These are phyloP conservation scores for Tiphia femorata DNA, from an alignment of 2,888 invertebrate species.

Conservation along the genomic window DNA sequence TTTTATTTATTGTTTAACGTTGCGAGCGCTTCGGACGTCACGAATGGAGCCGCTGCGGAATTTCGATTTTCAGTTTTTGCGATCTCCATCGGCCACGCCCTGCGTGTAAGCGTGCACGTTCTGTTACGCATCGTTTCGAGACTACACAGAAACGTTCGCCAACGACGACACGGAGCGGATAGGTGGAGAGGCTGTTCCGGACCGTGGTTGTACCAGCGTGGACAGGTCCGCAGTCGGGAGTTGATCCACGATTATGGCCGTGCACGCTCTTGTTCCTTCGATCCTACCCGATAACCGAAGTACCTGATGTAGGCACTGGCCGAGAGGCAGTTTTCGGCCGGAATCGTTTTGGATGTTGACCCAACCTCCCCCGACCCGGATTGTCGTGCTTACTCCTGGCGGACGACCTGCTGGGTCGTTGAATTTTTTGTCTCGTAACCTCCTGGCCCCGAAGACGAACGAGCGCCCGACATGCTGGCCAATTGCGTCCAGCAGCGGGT, in stretches of 20 bases:
- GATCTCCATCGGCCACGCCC: slow-evolving; percentile 9
- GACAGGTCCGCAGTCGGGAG: slow-evolving; percentile 49
- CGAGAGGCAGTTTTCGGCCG: slow-evolving; percentile 46
- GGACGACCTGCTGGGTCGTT: slow-evolving; percentile 40
- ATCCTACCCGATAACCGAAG: slow-evolving; percentile 53
- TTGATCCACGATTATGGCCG: slow-evolving; percentile 61
- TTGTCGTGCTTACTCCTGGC: slow-evolving; percentile 28
- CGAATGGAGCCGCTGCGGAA: too few species aligned
- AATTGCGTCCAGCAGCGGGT: too few species aligned
- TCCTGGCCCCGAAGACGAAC: slow-evolving; percentile 14
- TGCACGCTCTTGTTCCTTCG: slow-evolving; percentile 54
- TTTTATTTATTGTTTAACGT: too few species aligned
- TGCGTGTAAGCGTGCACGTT: slow-evolving; percentile 16
- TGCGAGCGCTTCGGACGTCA: too few species aligned
- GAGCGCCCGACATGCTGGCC: slow-evolving; percentile 14
- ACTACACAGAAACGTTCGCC: slow-evolving; percentile 16
- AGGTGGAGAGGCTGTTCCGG: slow-evolving; percentile 35
- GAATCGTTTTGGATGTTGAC: slow-evolving; percentile 52
- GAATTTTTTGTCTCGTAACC: slow-evolving; percentile 44
- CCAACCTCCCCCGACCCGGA: slow-evolving; percentile 33
- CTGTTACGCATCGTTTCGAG: slow-evolving; percentile 22
- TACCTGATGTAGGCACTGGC: slow-evolving; percentile 28
- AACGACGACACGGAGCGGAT: slow-evolving; percentile 31
- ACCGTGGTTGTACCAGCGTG: slow-evolving; percentile 38
- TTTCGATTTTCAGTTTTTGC: slow-evolving; percentile 21